Base-by-base conservation (phyloP, 2,888 invertebrate species). In the Drosophila paramelanica region DNA sequence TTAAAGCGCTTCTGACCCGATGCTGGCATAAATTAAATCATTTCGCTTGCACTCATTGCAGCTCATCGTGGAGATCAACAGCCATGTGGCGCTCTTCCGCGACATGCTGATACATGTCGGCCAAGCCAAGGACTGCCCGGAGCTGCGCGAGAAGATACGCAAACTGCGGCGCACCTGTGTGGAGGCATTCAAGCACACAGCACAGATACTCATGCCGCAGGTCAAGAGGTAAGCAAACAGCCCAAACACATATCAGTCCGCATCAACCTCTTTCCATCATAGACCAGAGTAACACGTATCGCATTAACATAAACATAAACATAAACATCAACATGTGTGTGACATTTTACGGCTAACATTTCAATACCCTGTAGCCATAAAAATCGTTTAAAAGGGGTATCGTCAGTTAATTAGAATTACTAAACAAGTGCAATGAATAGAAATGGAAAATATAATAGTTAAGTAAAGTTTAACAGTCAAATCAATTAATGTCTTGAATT, bases 21-120 rank as follows among this genome's bases (percentile, higher is more conserved):
- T 52, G 60, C 27, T 25, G 41, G 80, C 83, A 82, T 88, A 83
- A 87, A 80, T 82, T 83, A 79, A 71, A 59, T 58, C 50, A 53
- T 62, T 81, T 58, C 71, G 72, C 73, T 79, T 82, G 77, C 69
- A 68, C 79, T 94, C 17, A 17, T 17, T 94, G n/a, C 95, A 98
- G 98, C 94, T 97, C 90, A 96, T 97, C 91, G 94, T 96, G 90
- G 97, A 97, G 92, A 96, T 97, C 93, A 97, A 97, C 94, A 95
- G 95, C 89, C 96, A 97, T 92, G 95, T 97, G 92, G 97, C 97
- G 65, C 93, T 96, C 89, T 97, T 97, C 93, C 95, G 97, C 58
- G 97, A 97, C 92, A 94, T 96, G 91, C 94, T 97, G 87, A 96
- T 97, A 92, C 96, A 96, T 93, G 96, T 97, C 89, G 97, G 97